Evolutionary conservation across 2,113 vertebrate genomes (phyloP).

Genomic region (Dolichallabes microphthalmus): DNA sequence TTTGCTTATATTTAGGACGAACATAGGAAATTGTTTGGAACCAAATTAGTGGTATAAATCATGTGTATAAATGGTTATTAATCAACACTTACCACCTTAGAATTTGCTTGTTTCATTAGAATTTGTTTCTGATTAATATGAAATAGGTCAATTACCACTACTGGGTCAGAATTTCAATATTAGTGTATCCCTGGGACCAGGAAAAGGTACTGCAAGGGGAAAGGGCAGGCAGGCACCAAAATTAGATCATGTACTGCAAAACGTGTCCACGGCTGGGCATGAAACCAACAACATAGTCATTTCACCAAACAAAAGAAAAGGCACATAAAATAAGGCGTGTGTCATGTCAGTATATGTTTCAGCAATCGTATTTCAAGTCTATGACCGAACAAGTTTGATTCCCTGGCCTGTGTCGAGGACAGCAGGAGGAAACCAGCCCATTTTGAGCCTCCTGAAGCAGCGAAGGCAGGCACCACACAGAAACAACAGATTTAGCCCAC

Average conservation of each 20-base stretch:
- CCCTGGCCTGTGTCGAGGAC: conserved; percentile 95
- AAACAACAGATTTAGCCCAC: conserved; percentile 92
- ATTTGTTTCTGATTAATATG: neutral
- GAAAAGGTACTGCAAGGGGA: neutral
- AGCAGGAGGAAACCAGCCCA: conserved; percentile 93
- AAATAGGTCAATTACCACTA: neutral
- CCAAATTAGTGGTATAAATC: neutral
- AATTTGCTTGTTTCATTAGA: neutral
- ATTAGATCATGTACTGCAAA: neutral
- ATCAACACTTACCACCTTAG: neutral
- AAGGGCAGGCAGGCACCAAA: neutral
- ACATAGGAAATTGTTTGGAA: neutral
- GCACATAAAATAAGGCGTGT: conserved; percentile 9
- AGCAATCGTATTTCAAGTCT: conserved; percentile 48
- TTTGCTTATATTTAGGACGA: neutral
- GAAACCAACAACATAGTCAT: neutral
- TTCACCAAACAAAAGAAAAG: conserved; percentile 18
- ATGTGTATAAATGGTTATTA: neutral
- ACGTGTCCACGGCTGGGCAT: neutral
- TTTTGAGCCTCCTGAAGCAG: conserved; percentile 90
- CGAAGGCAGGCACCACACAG: conserved; percentile 83
- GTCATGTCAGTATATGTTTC: neutral
- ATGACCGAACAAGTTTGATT: conserved; percentile 94
- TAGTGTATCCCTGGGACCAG: neutral
- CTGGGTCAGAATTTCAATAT: neutral